Evolutionary conservation across 2,113 vertebrate species (phyloP).

Genomic region (Chloropsis hardwickii): DNA sequence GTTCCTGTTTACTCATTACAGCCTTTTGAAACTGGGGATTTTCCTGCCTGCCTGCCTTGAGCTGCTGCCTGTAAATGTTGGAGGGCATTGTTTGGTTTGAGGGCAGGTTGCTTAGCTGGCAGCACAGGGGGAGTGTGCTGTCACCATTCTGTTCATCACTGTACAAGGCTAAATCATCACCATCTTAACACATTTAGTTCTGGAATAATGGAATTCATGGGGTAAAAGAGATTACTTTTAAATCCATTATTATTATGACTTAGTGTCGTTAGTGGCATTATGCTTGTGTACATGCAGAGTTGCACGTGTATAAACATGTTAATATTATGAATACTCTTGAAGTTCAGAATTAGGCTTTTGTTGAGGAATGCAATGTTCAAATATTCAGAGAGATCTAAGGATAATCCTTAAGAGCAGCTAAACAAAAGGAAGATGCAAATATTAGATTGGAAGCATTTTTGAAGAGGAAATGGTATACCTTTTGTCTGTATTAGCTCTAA

Average conservation of each 20-base stretch:
- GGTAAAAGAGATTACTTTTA: background rate
- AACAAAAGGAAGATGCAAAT: background rate
- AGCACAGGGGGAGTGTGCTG: background rate
- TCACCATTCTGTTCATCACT: background rate
- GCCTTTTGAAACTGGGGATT: background rate
- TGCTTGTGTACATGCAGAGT: background rate
- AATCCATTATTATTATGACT: background rate
- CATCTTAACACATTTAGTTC: background rate
- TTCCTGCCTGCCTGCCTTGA: background rate
- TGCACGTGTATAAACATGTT: background rate
- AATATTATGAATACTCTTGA: background rate
- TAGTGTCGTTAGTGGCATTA: background rate
- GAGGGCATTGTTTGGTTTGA: background rate
- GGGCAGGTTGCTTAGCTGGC: background rate
- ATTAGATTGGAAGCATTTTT: background rate
- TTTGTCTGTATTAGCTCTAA: background rate
- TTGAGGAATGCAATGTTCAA: background rate
- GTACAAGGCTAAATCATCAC: background rate
- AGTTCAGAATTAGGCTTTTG: background rate
- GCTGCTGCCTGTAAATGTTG: background rate
- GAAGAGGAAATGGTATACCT: background rate
- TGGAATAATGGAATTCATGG: background rate
- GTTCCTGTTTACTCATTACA: background rate
- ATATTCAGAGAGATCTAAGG: background rate
- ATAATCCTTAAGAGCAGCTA: background rate